Evolutionary conservation across 2,888 invertebrate genomes (phyloP), one percentile per base, ranked within the genome.

Genomic region (Aphelenchoides bicaudatus): DNA sequence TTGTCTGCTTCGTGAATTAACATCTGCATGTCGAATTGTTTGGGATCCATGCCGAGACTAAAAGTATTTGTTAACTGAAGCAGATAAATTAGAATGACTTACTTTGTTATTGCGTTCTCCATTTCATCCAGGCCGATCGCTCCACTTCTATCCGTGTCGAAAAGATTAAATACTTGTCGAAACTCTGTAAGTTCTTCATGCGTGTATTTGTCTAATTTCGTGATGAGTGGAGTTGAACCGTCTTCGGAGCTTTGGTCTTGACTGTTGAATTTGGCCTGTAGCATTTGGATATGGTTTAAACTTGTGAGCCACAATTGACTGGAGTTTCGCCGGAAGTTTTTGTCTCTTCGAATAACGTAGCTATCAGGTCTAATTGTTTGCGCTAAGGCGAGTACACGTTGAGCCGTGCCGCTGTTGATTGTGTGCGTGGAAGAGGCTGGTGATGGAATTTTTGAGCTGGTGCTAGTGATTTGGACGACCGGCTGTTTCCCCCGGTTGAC

Each of bases 121-220:
- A 76, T 34, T 48, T 66, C 67, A 37, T 66, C 67, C 27, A 66
- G 29, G 1, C 67, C 67, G 23, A 66, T 66, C 4, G 67, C 67
- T 0, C 67, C 67, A n/a, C 59, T 59, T 31, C 67, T 52, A 37
- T 71, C 71, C 25, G 76, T 66, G 56, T 76, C 76, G 55, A 76
- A 76, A 71, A 78, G 74, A 59, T 76, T 75, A 67, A 76, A 76
- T 37, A 76, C 73, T 59, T 75, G 76, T 43, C 75, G 65, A 61
- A 75, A 76, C 63, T 76, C 76, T 37, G 56, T 70, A 16, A 76
- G 67, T 51, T 76, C 76, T 48, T 74, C 76, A 28, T 72, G 66
- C 8, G 73, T 67, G 60, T 76, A 76, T 39, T 65, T 66, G 49
- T 69, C 63, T 56, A 71, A 38, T 30, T 72, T 64, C 16, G 58